Evolutionary conservation across 2,888 invertebrate species (phyloP), one percentile per base, ranked within the genome.

Genomic region (Fragum whitleyi): DNA sequence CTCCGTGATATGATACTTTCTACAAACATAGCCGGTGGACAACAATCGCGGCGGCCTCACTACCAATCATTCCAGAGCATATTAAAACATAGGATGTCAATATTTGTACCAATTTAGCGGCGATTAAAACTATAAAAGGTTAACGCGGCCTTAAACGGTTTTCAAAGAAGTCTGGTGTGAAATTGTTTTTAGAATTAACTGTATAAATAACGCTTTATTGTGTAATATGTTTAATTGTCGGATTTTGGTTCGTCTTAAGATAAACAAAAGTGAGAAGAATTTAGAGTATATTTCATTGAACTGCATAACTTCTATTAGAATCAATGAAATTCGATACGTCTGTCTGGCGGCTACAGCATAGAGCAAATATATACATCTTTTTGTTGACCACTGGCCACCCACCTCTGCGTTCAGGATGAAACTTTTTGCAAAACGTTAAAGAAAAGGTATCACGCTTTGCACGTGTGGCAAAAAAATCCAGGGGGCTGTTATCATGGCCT

Each of bases 21-120:
- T 9, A 70, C 55, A 70, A 57, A 70, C 55, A 55, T 69, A 42
- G 65, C 26, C 65, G 42, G 65, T 0, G 42, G 39, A 65, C 42
- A 65, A 42, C 65, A 65, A 65, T 65, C 11, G 36, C 36, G n/a
- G 39, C 26, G 65, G 65, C 23, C n/a, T 42, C 21, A n/a, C 21
- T 42, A 11, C 36, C 65, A 65, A 23, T 65, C 65, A 65, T 65
- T 65, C 42, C 42, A 36, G 21, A n/a, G 39, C 32, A 53, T 72
- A 47, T 61, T 61, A 61, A 73, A 73, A 73, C 61, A 73, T 61
- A 28, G 68, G 72, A 72, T 61, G 73, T 78, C 26, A 81, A 81
- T 81, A 81, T 81, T 81, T 77, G 74, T 77, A 78, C 53, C 81
- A 78, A 74, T 81, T 81, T 77, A 71, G 68, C 28, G 68, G 28